phyloP scores from a whole-genome alignment of 2,888 invertebrate species.

The Tinea trinotella region DNA sequence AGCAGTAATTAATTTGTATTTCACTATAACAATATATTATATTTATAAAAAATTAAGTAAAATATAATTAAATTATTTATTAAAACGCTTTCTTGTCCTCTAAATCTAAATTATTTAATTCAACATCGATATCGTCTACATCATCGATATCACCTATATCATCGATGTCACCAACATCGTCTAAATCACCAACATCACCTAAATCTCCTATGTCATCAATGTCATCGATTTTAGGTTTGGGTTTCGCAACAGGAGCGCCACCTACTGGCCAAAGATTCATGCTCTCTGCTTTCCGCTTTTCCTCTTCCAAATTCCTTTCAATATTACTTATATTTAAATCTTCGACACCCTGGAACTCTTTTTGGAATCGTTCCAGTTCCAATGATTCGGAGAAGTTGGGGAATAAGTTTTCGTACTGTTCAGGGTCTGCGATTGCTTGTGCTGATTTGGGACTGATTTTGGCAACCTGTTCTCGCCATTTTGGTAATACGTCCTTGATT shows the following conservation, averaged over 20 bases:
- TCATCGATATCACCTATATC: constrained; percentile 9
- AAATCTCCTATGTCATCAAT: background rate
- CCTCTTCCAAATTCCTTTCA: constrained; percentile 40
- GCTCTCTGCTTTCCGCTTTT: constrained; percentile 27
- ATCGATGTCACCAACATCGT: background rate
- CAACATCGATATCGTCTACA: background rate
- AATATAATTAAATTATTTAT: background rate
- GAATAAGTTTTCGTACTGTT: constrained; percentile 96
- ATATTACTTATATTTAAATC: constrained; percentile 36
- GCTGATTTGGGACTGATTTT: constrained; percentile 91
- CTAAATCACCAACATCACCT: background rate
- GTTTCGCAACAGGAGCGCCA: background rate
- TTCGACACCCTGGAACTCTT: constrained; percentile 31
- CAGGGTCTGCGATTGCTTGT: constrained; percentile 95
- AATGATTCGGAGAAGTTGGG: constrained; percentile 72
- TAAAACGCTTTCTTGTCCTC: constrained; percentile 6
- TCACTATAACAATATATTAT: background rate
- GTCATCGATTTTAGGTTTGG: background rate
- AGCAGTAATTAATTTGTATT: too few species aligned
- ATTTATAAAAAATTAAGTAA: background rate
- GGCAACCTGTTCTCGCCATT: constrained; percentile 89
- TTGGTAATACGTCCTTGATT: constrained; percentile 86
- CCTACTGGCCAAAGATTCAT: background rate
- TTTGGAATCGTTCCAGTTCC: constrained; percentile 44
- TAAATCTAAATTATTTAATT: background rate